Base-by-base conservation (phyloP, 2,888 invertebrate species). In the Myathropa florea region DNA sequence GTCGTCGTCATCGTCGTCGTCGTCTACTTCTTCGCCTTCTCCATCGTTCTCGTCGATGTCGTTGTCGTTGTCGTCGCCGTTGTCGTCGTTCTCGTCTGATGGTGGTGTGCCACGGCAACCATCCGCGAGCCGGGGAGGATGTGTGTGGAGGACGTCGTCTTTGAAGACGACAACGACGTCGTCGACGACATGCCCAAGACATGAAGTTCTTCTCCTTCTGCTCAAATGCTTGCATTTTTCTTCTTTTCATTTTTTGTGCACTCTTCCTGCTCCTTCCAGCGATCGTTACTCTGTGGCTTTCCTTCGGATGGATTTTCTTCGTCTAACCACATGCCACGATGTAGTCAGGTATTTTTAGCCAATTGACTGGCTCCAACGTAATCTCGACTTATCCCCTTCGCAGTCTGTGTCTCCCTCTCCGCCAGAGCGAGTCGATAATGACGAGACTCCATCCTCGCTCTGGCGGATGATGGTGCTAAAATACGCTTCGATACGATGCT, bases 341-440 rank as follows among this genome's bases (percentile, higher is more conserved):
- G 83, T 79, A 79, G 86, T 83, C 86, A 79, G 83, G 83, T 83
- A 87, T 87, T 87, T 87, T 83, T 87, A 87, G 87, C 87, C 87
- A 87, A 83, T 83, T 87, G 87, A 87, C 83, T 83, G 87, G 87
- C 87, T 87, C 79, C 87, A 83, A 76, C 87, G 80, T 87, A 87
- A 87, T 87, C 87, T 87, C 83, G 79, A 76, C 87, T 83, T 87
- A 83, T 87, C 80, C 87, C 79, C 80, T 76, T 75, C 86, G 1
- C 46, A 18, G 46, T 18, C 81, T 59, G 68, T 86, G 86, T 75
- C 60, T 64, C 63, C 67, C 70, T 68, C 59, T 61, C 55, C 28
- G 68, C 53, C 33, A 67, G 59, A 10, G 30, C 4, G 30, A 30
- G 30, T 33, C 57, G 82, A 86, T 86, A 86, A 86, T 86, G 78